A percentile compares a stretch with the other conserved stretches of the same genome.
phyloP scores from a whole-genome alignment of 1,140 invertebrate species.

The Sinella curviseta region DNA sequence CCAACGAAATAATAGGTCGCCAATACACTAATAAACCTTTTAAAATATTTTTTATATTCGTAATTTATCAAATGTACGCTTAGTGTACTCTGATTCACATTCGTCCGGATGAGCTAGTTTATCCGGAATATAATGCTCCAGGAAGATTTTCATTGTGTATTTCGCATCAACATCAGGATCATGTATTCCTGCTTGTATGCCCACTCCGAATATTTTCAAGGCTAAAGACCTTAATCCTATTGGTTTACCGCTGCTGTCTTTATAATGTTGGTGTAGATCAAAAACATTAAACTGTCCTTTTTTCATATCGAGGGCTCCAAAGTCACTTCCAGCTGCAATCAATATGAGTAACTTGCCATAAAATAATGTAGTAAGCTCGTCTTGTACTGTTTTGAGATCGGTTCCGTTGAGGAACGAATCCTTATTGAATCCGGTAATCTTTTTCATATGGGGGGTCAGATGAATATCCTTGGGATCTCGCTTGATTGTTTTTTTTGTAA shows the following conservation, averaged over 20 bases:
- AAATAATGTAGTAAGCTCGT: neutral
- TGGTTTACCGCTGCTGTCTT: neutral
- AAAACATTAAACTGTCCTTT: neutral
- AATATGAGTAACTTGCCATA: neutral
- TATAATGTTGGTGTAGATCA: constrained; percentile 6
- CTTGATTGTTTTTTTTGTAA: neutral
- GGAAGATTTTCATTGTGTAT: neutral
- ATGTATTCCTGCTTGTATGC: neutral
- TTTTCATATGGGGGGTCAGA: neutral
- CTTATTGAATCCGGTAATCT: neutral
- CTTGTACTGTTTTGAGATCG: neutral
- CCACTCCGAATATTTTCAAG: neutral
- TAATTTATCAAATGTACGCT: neutral
- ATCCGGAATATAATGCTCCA: neutral
- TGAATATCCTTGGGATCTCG: neutral
- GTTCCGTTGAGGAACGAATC: neutral
- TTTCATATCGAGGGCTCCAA: neutral
- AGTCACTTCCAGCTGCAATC: neutral
- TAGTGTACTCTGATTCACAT: neutral
- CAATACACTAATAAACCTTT: neutral
- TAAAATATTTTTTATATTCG: neutral
- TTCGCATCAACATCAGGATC: neutral
- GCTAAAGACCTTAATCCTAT: neutral
- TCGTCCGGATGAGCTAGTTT: neutral
- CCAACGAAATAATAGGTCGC: neutral